Base-by-base conservation (phyloP, 1,140 invertebrate species). In the Leucophenga varia region DNA sequence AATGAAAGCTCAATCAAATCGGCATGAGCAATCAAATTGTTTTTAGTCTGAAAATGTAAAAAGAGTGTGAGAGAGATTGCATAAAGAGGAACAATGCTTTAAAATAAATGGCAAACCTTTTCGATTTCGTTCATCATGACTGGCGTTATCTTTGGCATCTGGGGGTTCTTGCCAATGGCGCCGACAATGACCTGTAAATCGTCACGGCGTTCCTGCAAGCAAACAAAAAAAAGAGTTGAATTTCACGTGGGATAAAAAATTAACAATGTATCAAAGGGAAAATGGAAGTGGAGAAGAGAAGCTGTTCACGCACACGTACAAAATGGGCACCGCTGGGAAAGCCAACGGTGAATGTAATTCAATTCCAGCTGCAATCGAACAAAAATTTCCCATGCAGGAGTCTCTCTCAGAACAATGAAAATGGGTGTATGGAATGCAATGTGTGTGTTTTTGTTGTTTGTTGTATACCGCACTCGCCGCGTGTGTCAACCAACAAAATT, bases 111-210 rank as follows among this genome's bases (percentile, higher is more conserved):
- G 20, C 41, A 16, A 54, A 74, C 71, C 68, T 72, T 74, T 69
- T 74, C 71, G 37, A 74, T 70, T 64, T 71, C 71, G 42, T 51
- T 61, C 67, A 74, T 74, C 67, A 73, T 73, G 45, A 59, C 52
- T 19, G 65, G 55, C 44, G 57, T 70, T 28, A 72, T 53, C 59
- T 74, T 74, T 39, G 69, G 65, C 55, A 60, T 68, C 47, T 73
- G 70, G 19, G 56, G 53, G 49, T 61, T 69, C 44, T 74, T 74
- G 13, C 67, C 64, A 55, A 74, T 69, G 54, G 71, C 68, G 36
- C 65, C 58, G 25, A 72, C 61, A 57, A 72, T 74, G 28, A 72
- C 59, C 55, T 74, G 65, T 39, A 74, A 69, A 60, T 74, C 71
- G 71, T 74, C 71, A 35, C 64, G 67, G 14, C 71, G 71, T 56